phyloP scores from a whole-genome alignment of 2,113 vertebrate genomes.

The Myodes glareolus region DNA sequence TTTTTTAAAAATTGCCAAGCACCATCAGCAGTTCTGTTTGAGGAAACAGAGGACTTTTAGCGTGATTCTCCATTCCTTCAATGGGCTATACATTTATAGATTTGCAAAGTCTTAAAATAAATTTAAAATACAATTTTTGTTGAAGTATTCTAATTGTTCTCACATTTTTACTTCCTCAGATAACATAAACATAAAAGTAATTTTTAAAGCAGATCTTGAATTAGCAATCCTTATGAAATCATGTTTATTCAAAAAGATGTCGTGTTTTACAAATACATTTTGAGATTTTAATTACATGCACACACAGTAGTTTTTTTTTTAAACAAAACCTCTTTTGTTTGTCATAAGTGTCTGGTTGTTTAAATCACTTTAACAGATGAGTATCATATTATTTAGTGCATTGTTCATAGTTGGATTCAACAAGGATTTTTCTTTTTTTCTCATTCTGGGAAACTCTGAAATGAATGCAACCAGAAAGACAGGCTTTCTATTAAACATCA shows the following conservation, averaged over 20 bases:
- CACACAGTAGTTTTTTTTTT: not conserved
- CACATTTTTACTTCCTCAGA: not conserved
- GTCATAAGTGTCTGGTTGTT: not conserved
- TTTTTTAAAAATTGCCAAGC: not conserved
- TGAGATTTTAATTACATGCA: not conserved
- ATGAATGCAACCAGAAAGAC: not conserved
- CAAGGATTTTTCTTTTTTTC: not conserved
- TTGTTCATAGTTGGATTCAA: not conserved
- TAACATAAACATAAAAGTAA: not conserved
- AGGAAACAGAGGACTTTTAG: not conserved
- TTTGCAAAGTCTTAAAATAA: not conserved
- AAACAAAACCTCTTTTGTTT: not conserved
- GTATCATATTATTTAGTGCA: not conserved
- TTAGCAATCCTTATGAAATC: not conserved
- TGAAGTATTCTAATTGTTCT: not conserved
- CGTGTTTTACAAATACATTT: not conserved
- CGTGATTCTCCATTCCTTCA: not conserved
- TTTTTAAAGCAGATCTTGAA: not conserved
- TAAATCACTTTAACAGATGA: not conserved
- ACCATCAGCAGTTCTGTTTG: slow-evolving; percentile 25
- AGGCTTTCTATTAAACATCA: too few species aligned
- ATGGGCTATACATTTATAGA: not conserved
- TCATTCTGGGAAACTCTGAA: not conserved
- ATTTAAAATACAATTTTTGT: not conserved
- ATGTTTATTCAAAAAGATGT: not conserved